Conservation (phyloP, 1,140 invertebrate species). For the Metaphire vulgaris region DNA sequence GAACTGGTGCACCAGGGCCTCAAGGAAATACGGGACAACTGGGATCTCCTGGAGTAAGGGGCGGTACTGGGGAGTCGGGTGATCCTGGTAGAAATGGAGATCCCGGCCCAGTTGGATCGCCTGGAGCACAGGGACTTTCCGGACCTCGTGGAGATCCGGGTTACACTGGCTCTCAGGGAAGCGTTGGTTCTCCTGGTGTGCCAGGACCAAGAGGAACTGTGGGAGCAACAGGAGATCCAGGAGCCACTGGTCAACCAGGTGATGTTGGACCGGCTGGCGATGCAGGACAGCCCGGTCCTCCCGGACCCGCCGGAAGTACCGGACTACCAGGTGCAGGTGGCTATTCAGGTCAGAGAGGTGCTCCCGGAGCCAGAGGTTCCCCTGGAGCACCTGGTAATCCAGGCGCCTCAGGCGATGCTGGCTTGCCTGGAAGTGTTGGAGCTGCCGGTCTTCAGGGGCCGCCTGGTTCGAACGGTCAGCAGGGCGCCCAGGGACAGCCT, state of each 20-base stretch:
- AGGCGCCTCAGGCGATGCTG: slow-evolving; percentile 40
- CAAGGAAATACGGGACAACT: background rate
- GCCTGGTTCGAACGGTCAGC: slow-evolving; percentile 11
- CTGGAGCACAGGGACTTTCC: slow-evolving; percentile 10
- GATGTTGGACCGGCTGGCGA: background rate
- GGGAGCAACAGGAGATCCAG: background rate
- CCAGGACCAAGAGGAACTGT: slow-evolving; percentile 2
- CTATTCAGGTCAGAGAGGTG: background rate
- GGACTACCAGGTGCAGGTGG: background rate
- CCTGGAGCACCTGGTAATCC: slow-evolving; percentile 39
- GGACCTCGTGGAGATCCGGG: slow-evolving; percentile 20
- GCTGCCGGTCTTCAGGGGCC: slow-evolving; percentile 17
- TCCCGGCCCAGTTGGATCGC: slow-evolving; percentile 5
- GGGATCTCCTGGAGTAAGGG: background rate
- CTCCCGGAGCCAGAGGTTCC: slow-evolving; percentile 7
- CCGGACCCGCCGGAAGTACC: background rate
- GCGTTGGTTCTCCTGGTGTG: background rate
- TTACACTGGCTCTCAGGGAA: slow-evolving; percentile 7
- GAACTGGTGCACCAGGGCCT: slow-evolving; percentile 8
- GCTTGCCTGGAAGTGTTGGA: slow-evolving; percentile 30
- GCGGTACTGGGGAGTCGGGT: slow-evolving; percentile 9
- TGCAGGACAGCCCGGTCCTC: background rate
- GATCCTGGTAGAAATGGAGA: slow-evolving; percentile 6
- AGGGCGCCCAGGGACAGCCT: background rate
- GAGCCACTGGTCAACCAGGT: background rate